These are phyloP conservation scores for Morpho achilles DNA, from an alignment of 2,888 invertebrate species.

Conservation along the genomic window DNA sequence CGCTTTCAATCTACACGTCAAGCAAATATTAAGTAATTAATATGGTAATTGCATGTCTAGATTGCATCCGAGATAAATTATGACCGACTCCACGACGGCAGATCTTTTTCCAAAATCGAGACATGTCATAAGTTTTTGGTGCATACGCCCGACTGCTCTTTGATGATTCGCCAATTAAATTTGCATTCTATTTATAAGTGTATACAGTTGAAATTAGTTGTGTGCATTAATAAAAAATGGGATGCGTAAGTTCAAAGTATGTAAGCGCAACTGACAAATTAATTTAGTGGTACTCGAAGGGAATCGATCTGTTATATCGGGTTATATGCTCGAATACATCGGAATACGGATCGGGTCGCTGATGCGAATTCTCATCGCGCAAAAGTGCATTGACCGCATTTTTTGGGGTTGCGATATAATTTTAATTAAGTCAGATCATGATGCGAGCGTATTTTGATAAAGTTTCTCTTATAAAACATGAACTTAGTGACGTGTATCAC, in stretches of 20 bases:
- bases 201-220: slow-evolving; percentile 19
- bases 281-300: slow-evolving; percentile 60
- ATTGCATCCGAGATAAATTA: slow-evolving; percentile 56
- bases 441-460: background rate
- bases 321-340: slow-evolving; percentile 56
- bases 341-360: slow-evolving; percentile 27
- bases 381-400: slow-evolving; percentile 28
- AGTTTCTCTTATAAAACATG: too few species aligned
- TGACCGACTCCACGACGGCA: slow-evolving; percentile 40
- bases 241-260: slow-evolving; percentile 31
- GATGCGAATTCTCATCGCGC: slow-evolving; percentile 27
- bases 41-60: slow-evolving; percentile 64
- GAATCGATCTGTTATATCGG: slow-evolving; percentile 63
- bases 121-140: slow-evolving; percentile 42
- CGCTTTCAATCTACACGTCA: slow-evolving; percentile 31
- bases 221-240: slow-evolving; percentile 12
- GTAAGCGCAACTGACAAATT: slow-evolving; percentile 51
- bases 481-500: too few species aligned
- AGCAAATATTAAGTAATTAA: slow-evolving; percentile 60
- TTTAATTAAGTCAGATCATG: slow-evolving; percentile 10
- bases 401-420: slow-evolving; percentile 16
- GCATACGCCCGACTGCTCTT: slow-evolving; percentile 36
- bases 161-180: slow-evolving; percentile 1
- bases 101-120: slow-evolving; percentile 36
- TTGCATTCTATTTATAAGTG: slow-evolving; percentile 4